Evolutionary conservation across 1,140 invertebrate genomes (phyloP), one percentile per base, ranked within the genome.

Genomic region (Ceratina australensis): DNA sequence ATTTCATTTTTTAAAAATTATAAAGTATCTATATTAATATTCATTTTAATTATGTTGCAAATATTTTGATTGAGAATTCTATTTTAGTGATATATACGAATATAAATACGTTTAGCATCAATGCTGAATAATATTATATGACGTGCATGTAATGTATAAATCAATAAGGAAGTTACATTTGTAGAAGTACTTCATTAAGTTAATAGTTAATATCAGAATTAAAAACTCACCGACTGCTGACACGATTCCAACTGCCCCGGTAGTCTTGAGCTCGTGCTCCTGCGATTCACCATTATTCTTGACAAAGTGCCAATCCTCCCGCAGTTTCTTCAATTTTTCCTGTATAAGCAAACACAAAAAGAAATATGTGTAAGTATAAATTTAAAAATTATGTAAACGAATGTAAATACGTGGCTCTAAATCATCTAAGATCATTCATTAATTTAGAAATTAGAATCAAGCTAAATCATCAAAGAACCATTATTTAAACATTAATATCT

Each of bases 281-380:
- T 80, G 50, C 18, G 86, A 72, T 75, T 91, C 92, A 5, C 90
- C 91, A 10, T 90, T 87, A 75, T 90, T 92, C 74, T 93, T 94
- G 47, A 94, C 88, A 74, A 92, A 93, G 28, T 93, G 92, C 94
- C 95, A 95, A 86, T 95, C 94, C 71, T 94, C 93, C 42, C 93
- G 91, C 57, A 95, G 86, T 80, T 94, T 93, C 74, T 93, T 93
- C 64, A 93, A 88, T 82, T 95, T 94, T 82, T 94, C 93, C 90
- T 94, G 69, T 20, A 69, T 78, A 4, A 68, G 5, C 16, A 52
- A 2, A 47, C 20, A 47, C 18, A 59, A 69, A 12, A 28, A 13
- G 13, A 72, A 28, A 72, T 20, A 63, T 69, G 24, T 33, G 26
- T 63, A 28, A 52, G 8, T 26, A 28, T 2, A 8, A 64, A 63